These are phyloP conservation scores for Pagrus major DNA, from an alignment of 2,113 vertebrate genomes.

Conservation along the genomic window DNA sequence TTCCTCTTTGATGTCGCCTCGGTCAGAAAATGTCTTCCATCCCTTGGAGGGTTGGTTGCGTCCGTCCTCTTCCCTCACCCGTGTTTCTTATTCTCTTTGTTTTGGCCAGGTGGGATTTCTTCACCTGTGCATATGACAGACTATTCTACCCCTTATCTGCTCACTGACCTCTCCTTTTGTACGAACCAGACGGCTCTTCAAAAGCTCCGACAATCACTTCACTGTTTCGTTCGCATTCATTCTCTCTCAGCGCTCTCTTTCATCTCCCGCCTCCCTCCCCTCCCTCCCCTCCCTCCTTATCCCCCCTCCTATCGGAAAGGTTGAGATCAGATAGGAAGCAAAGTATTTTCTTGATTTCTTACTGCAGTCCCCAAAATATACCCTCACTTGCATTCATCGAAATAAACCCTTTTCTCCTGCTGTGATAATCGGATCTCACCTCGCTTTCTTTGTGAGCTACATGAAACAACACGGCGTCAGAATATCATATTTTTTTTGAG, in stretches of 20 bases:
- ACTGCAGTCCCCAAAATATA: background rate
- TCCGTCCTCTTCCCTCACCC: slow-evolving; percentile 13
- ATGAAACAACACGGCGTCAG: slow-evolving; percentile 1
- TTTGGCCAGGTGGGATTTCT: slow-evolving; percentile 25
- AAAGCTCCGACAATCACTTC: slow-evolving; percentile 39
- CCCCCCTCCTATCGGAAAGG: slow-evolving; percentile 5
- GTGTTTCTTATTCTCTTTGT: slow-evolving; percentile 43
- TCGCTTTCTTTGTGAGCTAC: background rate
- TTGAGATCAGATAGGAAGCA: background rate
- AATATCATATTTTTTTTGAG: background rate
- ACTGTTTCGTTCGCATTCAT: slow-evolving; percentile 35
- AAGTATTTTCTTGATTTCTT: background rate
- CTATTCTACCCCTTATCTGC: slow-evolving; percentile 36
- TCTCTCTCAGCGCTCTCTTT: slow-evolving; percentile 35
- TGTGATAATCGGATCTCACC: slow-evolving; percentile 4
- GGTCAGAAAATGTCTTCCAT: slow-evolving; percentile 31
- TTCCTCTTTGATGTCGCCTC: background rate
- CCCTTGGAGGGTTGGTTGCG: slow-evolving; percentile 10
- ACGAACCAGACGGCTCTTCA: slow-evolving; percentile 50
- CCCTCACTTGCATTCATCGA: background rate
- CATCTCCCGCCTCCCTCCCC: slow-evolving; percentile 32
- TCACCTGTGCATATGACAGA: slow-evolving; percentile 24
- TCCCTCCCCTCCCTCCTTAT: slow-evolving; percentile 28
- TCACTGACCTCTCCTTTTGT: slow-evolving; percentile 50
- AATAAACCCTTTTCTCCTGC: slow-evolving; percentile 12